Evolutionary conservation across 2,113 vertebrate genomes (phyloP), one percentile per base, ranked within the genome.

Genomic region (Lynx canadensis): DNA sequence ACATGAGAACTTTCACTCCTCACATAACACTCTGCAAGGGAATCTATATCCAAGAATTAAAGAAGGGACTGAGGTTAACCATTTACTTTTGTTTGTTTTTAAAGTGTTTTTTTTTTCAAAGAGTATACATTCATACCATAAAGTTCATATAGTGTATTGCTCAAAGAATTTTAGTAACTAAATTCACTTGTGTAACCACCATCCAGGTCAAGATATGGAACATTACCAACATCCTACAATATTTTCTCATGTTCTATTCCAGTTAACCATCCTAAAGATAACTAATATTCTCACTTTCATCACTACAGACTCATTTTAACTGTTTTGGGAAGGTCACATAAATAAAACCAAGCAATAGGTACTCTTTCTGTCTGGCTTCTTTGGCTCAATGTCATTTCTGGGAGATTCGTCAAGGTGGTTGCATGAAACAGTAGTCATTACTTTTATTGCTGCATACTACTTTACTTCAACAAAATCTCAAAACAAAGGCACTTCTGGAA

Each of bases 1-100:
- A 83, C 87, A 95, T 18, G 55, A 94, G 87, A 74, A 0, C 15
- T 73, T 95, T 89, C 14, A 82, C 9, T 92, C 23, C 0, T 92
- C 84, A 11, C 6, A 90, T 50, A 82, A 97, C 89, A 91, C 66
- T 90, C 74, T 94, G n/a, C 14, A 93, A 97, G 29, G 27, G 6
- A 91, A 86, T 55, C 36, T 84, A 50, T 88, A 85, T 74, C 57
- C 66, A 97, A 81, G 23, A 94, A 82, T 91, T 65, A 93, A 97
- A 88, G 55, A 48, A 78, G 16, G 33, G 7, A 25, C 63, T 52
- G 15, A 57, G 23, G 45, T 86, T 94, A 74, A 88, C 10, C 7
- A 84, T 65, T 87, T 91, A 45, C 21, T 94, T 90, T 36, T 83
- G 57, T 79, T 89, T 92, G 16, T 65, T 52, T 74, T 79, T 48